These are phyloP conservation scores for Aphelinus atriplicis DNA, from an alignment of 1,140 invertebrate species.

Conservation along the genomic window DNA sequence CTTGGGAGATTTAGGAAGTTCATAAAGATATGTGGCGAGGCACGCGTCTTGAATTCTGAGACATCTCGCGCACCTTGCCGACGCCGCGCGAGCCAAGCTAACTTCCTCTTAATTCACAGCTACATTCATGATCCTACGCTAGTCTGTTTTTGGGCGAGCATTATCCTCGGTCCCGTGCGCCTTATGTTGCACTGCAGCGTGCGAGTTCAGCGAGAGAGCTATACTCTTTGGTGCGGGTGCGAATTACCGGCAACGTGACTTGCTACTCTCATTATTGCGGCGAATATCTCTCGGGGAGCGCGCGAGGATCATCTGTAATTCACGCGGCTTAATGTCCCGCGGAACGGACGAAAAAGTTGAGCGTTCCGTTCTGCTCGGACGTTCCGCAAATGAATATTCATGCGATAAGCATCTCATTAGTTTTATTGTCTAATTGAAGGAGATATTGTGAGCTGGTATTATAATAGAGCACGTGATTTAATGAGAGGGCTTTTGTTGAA, in stretches of 20 bases:
- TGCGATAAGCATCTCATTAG: too few relatives aligned
- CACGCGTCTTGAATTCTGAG: slow-evolving; percentile 22
- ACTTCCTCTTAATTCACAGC: slow-evolving; percentile 13
- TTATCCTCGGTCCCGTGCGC: slow-evolving; percentile 1
- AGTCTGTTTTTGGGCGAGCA: slow-evolving; percentile 6
- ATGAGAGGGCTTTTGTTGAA: too few relatives aligned
- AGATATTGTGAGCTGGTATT: too few relatives aligned
- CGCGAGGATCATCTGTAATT: too few relatives aligned
- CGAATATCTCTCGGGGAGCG: not conserved
- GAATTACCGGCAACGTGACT: slow-evolving; percentile 35
- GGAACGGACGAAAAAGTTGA: too few relatives aligned
- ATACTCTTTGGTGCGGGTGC: slow-evolving; percentile 15
- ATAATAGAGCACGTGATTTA: too few relatives aligned
- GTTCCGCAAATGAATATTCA: too few relatives aligned
- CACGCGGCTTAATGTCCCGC: too few relatives aligned
- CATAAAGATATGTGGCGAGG: slow-evolving; percentile 26
- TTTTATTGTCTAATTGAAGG: too few relatives aligned
- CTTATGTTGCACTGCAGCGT: not conserved
- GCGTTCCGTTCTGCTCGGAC: too few relatives aligned
- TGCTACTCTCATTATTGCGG: slow-evolving; percentile 28
- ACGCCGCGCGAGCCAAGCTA: not conserved
- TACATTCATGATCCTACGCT: not conserved
- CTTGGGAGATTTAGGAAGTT: slow-evolving; percentile 23
- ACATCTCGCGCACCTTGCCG: not conserved
- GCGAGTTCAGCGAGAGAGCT: not conserved